Evolutionary conservation across 2,113 vertebrate species (phyloP).

Genomic region (Trichomycterus rosablanca): DNA sequence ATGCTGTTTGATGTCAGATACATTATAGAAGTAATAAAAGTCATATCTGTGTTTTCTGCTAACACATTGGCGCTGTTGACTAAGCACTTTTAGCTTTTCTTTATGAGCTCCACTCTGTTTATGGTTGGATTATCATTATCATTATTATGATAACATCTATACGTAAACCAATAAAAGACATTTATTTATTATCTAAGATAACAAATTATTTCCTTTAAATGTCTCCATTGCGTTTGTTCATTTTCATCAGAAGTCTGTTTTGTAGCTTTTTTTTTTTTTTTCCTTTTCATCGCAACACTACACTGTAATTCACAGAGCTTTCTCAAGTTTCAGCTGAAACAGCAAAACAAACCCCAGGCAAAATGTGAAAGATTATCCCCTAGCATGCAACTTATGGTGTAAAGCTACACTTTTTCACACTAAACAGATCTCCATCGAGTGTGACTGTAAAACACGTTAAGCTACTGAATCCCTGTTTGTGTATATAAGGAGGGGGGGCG

Average conservation of each 20-base stretch:
- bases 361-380: conserved; percentile 73
- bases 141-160: conserved; percentile 53
- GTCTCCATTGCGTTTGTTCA: conserved; percentile 62
- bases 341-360: conserved; percentile 75
- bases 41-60: neutral
- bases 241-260: conserved; percentile 62
- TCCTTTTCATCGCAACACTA: conserved; percentile 24
- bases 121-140: conserved; percentile 50
- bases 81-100: conserved; percentile 1
- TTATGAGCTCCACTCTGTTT: conserved; percentile 40
- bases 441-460: conserved; percentile 74
- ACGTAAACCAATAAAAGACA: conserved; percentile 48
- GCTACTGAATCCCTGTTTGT: conserved; percentile 70
- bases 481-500: conserved; percentile 66
- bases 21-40: conserved; percentile 14
- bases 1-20: no score
- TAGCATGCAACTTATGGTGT: conserved; percentile 66
- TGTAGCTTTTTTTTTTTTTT: conserved; percentile 53
- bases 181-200: conserved; percentile 56
- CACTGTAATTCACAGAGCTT: conserved; percentile 69
- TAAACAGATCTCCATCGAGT: conserved; percentile 71
- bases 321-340: conserved; percentile 74
- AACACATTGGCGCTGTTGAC: conserved; percentile 4
- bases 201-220: conserved; percentile 59
- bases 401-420: conserved; percentile 70